phyloP scores from a whole-genome alignment of 2,797 vertebrate species.

The Babyrousa celebensis region DNA sequence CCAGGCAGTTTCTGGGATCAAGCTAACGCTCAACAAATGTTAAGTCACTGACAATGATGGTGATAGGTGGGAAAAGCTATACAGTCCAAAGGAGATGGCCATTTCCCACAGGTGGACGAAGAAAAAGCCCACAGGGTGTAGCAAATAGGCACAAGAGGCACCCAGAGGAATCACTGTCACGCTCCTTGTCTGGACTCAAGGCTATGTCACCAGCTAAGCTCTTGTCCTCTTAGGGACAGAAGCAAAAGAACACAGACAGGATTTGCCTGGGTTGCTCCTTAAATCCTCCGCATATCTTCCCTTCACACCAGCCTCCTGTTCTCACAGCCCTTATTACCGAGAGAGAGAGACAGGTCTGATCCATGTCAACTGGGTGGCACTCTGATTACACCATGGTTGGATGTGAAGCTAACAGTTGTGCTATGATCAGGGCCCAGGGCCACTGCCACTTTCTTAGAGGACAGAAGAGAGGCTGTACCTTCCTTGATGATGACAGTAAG shows the following conservation, averaged over 20 bases:
- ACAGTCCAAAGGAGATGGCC: not conserved
- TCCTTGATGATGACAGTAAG: constrained; percentile 24
- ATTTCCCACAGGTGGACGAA: constrained; percentile 19
- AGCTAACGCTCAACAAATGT: constrained; percentile 46
- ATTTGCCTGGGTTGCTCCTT: not conserved
- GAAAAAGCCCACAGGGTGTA: not conserved
- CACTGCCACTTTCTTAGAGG: not conserved
- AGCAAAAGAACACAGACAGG: constrained; percentile 30
- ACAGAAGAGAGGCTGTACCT: constrained; percentile 34
- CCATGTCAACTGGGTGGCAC: not conserved
- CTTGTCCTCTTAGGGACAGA: constrained; percentile 9
- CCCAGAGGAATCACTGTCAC: constrained; percentile 3
- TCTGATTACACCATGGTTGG: not conserved
- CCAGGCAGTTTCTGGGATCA: constrained; percentile 56
- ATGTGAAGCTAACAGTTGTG: not conserved
- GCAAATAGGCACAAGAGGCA: not conserved
- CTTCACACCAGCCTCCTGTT: constrained; percentile 32
- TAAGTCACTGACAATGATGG: not conserved
- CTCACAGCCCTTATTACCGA: not conserved
- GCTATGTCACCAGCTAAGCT: not conserved
- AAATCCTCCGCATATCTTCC: not conserved
- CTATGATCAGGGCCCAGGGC: not conserved
- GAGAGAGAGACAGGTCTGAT: not conserved
- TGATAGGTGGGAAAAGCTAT: constrained; percentile 22
- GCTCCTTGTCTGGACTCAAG: not conserved